These are phyloP conservation scores for Orthonevra nobilis DNA, from an alignment of 2,888 invertebrate genomes.

Conservation along the genomic window DNA sequence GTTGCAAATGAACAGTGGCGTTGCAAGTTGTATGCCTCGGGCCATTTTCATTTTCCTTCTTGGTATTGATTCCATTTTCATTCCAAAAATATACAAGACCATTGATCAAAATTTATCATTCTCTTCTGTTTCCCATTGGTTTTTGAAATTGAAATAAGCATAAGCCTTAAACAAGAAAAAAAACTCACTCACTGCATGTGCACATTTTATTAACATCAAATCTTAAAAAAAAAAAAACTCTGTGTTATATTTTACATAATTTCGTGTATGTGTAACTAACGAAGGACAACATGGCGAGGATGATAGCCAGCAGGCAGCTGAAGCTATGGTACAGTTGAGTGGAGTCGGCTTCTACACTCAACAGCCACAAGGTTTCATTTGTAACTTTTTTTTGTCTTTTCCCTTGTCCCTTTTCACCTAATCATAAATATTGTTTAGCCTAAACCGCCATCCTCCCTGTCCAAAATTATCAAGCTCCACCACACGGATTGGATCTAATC, in stretches of 20 bases:
- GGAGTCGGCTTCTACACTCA: constrained; percentile 84
- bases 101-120: too few species aligned
- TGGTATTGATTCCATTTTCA: too few species aligned
- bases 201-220: constrained; percentile 36
- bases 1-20: too few species aligned
- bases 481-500: constrained; percentile 49
- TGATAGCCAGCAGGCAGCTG: constrained; percentile 87
- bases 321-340: constrained; percentile 88
- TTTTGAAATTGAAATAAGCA: too few species aligned
- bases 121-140: too few species aligned
- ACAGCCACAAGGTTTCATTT: constrained; percentile 79
- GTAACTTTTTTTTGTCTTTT: constrained; percentile 66
- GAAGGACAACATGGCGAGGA: constrained; percentile 82
- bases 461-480: constrained; percentile 15
- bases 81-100: too few species aligned
- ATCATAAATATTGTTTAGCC: constrained; percentile 6
- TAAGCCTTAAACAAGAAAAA: too few species aligned
- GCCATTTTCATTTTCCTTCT: too few species aligned
- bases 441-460: neutral
- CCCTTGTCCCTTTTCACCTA: constrained; percentile 40
- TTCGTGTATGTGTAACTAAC: constrained; percentile 66
- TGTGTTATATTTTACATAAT: constrained; percentile 65
- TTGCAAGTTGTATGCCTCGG: too few species aligned
- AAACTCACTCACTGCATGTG: constrained; percentile 40
- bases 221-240: constrained; percentile 26